phyloP scores from a whole-genome alignment of 1,140 invertebrate genomes.

The Sminthurides bifidus region DNA sequence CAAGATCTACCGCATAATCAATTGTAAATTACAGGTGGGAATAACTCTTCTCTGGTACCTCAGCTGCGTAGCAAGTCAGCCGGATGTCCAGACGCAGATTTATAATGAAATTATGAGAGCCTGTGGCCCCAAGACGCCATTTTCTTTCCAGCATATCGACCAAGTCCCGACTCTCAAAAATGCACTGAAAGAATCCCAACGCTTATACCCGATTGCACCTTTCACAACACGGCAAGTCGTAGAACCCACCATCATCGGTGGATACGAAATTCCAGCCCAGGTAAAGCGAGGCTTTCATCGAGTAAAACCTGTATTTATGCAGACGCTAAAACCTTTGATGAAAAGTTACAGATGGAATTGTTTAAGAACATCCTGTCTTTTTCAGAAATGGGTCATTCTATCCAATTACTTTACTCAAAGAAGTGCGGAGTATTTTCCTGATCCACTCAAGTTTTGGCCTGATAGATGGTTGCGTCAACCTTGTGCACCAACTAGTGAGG shows the following conservation, averaged over 20 bases:
- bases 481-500: too few species aligned
- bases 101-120: not conserved
- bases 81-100: not conserved
- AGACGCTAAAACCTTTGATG: too few species aligned
- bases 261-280: not conserved
- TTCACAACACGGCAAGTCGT: not conserved
- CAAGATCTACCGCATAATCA: not conserved
- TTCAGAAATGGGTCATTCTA: not conserved
- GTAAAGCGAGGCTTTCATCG: not conserved
- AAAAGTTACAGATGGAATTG: not conserved
- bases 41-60: too few species aligned
- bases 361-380: not conserved
- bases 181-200: not conserved
- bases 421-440: slow-evolving; percentile 1
- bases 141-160: not conserved
- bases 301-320: not conserved
- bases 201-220: not conserved
- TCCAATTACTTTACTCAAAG: not conserved
- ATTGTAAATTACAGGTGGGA: not conserved
- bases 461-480: not conserved
- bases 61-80: not conserved
- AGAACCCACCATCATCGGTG: not conserved
- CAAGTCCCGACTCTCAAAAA: not conserved
- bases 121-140: not conserved
- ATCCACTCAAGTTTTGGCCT: not conserved